Evolutionary conservation across 92 coral and sea anemone genomes (phyloP).

Genomic region (Phymanthus crucifer): DNA sequence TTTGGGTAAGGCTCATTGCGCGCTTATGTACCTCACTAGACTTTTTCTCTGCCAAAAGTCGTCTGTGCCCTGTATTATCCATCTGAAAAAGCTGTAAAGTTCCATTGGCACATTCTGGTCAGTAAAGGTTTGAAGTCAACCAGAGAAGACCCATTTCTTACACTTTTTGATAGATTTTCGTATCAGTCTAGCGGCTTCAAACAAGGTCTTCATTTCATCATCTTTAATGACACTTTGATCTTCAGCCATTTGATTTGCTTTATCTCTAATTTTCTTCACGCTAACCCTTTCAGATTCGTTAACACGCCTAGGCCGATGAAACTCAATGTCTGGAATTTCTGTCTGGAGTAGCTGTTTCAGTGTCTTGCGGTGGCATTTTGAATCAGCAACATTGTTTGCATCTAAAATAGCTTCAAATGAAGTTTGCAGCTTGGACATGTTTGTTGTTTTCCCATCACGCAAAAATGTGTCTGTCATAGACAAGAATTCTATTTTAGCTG

Average conservation of each 20-base stretch:
- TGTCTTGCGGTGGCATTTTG: constrained; percentile 36
- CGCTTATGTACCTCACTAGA: constrained; percentile 27
- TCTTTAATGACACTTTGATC: constrained; percentile 40
- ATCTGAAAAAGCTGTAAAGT: constrained; percentile 60
- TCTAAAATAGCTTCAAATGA: constrained; percentile 49
- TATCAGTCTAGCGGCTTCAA: constrained; percentile 58
- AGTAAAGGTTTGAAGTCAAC: constrained; percentile 47
- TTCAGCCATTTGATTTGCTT: constrained; percentile 46
- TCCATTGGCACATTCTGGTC: constrained; percentile 57
- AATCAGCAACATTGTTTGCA: constrained; percentile 56
- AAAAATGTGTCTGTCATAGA: constrained; percentile 47
- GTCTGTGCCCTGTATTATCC: constrained; percentile 68
- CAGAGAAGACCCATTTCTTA: constrained; percentile 66
- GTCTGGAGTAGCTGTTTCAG: constrained; percentile 57
- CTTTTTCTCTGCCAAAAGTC: constrained; percentile 18
- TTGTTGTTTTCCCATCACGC: constrained; percentile 42
- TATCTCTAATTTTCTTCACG: constrained; percentile 52
- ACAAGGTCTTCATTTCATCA: constrained; percentile 59
- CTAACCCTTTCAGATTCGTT: constrained; percentile 72
- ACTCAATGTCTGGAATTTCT: constrained; percentile 66
- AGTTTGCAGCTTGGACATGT: constrained; percentile 48
- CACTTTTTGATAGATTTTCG: constrained; percentile 66
- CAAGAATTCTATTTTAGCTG: constrained; percentile 64
- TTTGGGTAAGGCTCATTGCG: constrained; percentile 66
- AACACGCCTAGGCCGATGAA: constrained; percentile 63